phyloP scores from a whole-genome alignment of 2,888 invertebrate species.

The Oligia latruncula region DNA sequence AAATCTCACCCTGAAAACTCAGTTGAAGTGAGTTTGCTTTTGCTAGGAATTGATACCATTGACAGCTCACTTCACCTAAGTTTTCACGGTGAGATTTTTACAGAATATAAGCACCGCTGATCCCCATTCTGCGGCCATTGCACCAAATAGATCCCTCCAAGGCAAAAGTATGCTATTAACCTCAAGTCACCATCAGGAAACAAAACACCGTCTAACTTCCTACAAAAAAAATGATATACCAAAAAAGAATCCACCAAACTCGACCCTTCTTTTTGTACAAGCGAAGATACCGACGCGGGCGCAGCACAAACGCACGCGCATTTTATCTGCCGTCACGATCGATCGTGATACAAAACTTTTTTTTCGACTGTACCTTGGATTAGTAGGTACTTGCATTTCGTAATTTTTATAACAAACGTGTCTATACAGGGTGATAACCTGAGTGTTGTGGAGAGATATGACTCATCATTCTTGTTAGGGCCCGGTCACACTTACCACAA shows the following conservation, averaged over 20 bases:
- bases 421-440: constrained; percentile 44
- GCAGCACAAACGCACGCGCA: constrained; percentile 59
- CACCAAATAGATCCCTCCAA: neutral
- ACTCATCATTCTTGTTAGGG: constrained; percentile 6
- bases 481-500: neutral
- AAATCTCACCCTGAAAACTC: too few relatives aligned
- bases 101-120: too few relatives aligned
- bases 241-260: constrained; percentile 2
- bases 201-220: constrained; percentile 7
- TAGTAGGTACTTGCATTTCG: constrained; percentile 62
- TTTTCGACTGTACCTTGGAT: constrained; percentile 54
- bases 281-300: constrained; percentile 28
- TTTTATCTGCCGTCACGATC: constrained; percentile 76
- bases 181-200: neutral
- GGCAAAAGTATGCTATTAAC: neutral
- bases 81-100: too few relatives aligned
- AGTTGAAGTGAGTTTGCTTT: too few relatives aligned
- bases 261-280: constrained; percentile 50
- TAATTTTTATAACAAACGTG: constrained; percentile 52
- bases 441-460: neutral
- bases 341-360: constrained; percentile 71
- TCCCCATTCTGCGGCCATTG: neutral
- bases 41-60: too few relatives aligned
- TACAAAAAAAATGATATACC: neutral
- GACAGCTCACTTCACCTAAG: too few relatives aligned